These are phyloP conservation scores for Epinephelus awoara DNA, from an alignment of 2,797 vertebrate species.

Conservation along the genomic window DNA sequence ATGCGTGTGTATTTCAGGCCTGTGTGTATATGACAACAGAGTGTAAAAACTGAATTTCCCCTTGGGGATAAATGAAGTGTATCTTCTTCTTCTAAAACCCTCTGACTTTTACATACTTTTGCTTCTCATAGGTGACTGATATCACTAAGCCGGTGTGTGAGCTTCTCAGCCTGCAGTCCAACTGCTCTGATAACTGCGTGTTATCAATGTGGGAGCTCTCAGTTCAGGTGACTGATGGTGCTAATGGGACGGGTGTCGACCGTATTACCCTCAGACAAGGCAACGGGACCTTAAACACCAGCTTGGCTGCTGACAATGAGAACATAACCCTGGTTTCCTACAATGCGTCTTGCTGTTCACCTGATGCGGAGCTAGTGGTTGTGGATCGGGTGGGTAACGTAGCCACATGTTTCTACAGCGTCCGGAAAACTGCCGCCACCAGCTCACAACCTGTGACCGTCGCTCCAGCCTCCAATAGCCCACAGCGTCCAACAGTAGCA, in stretches of 20 bases:
- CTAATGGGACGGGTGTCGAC: slow-evolving; percentile 48
- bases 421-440: background rate
- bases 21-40: too few relatives aligned
- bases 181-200: slow-evolving; percentile 62
- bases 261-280: slow-evolving; percentile 50
- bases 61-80: too few relatives aligned
- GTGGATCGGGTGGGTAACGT: slow-evolving; percentile 75
- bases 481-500: too few relatives aligned
- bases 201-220: slow-evolving; percentile 47
- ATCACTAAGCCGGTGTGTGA: slow-evolving; percentile 57
- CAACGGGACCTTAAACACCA: slow-evolving; percentile 66
- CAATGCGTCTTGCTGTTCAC: slow-evolving; percentile 68
- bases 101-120: background rate
- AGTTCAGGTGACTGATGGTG: slow-evolving; percentile 53
- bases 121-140: slow-evolving; percentile 61
- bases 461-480: too few relatives aligned
- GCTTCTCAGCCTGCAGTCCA: slow-evolving; percentile 32
- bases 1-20: too few relatives aligned
- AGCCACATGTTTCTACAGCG: slow-evolving; percentile 40
- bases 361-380: slow-evolving; percentile 63
- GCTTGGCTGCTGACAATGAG: slow-evolving; percentile 4
- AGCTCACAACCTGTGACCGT: background rate
- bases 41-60: too few relatives aligned
- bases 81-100: background rate
- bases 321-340: slow-evolving; percentile 67